Conservation (phyloP, 2,888 invertebrate species). For the Xanthorhoe designata region DNA sequence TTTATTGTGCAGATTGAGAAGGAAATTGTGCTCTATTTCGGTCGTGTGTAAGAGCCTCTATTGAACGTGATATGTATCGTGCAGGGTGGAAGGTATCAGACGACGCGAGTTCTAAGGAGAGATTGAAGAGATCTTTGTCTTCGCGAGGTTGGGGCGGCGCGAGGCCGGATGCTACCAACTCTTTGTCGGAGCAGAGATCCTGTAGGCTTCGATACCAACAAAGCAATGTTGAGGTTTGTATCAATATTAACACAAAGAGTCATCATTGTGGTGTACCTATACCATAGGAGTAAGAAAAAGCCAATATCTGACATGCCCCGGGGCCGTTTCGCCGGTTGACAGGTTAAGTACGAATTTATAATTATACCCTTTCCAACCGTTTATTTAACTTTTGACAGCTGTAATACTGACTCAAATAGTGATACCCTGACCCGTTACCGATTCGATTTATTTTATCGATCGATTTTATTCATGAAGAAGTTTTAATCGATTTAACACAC, state of each 20-base stretch:
- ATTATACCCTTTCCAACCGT: too few relatives aligned
- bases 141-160: constrained; percentile 84
- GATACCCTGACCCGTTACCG: too few relatives aligned
- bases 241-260: constrained; percentile 2
- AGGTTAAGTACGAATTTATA: background rate
- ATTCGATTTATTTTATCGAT: too few relatives aligned
- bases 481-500: too few relatives aligned
- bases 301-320: background rate
- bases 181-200: constrained; percentile 87
- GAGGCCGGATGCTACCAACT: constrained; percentile 87
- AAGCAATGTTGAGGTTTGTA: constrained; percentile 92
- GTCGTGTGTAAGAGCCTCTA: constrained; percentile 21
- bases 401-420: too few relatives aligned
- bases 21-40: constrained; percentile 38
- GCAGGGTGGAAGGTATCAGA: constrained; percentile 96
- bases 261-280: too few relatives aligned
- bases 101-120: constrained; percentile 86
- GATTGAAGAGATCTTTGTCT: constrained; percentile 87
- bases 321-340: too few relatives aligned
- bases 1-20: constrained; percentile 27
- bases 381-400: too few relatives aligned
- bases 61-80: constrained; percentile 28
- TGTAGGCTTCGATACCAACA: constrained; percentile 96
- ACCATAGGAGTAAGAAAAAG: background rate
- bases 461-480: too few relatives aligned